Base-by-base conservation (phyloP, 2,888 invertebrate species). In the Drosophila acutilabella region DNA sequence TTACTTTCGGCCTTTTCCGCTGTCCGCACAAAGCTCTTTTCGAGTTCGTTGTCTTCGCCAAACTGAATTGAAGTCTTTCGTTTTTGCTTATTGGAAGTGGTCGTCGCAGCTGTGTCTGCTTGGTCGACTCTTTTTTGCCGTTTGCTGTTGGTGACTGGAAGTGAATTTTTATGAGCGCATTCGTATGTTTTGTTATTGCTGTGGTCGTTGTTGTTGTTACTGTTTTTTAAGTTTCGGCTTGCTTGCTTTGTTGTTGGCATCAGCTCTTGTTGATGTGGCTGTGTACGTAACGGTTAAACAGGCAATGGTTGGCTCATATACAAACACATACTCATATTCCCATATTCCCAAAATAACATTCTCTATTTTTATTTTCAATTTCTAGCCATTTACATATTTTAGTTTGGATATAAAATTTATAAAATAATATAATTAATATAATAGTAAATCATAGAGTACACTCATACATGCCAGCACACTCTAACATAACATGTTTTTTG, bases 31-130 rank as follows among this genome's bases (percentile, higher is more conserved):
- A 78, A 84, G 80, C 89, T 86, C 91, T 91, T 84, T 80, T 88
- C 91, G 91, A 89, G 92, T 92, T 91, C 92, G 92, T 91, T 91
- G 92, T 91, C 92, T 92, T 90, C 84, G 88, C 89, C 90, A 84
- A 91, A 92, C 92, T 92, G 83, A 91, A 87, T 89, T 91, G 82
- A 91, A 91, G 91, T 92, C 92, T 92, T 91, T 91, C 88, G 91
- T 88, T 91, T 89, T 89, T 84, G 91, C 88, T 89, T 88, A 79
- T 71, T 89, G 83, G 81, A 82, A 90, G 80, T 75, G 74, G 74
- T 64, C 64, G 73, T 36, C 36, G 71, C 66, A 67, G 66, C 62
- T 54, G 67, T 57, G 64, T 66, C 52, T 52, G 69, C 38, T 59
- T 48, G 48, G 64, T 47, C 67, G 54, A 64, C 52, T 62, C 64